Evolutionary conservation across 1,140 invertebrate genomes (phyloP).

Genomic region (Bemisia tabaci): DNA sequence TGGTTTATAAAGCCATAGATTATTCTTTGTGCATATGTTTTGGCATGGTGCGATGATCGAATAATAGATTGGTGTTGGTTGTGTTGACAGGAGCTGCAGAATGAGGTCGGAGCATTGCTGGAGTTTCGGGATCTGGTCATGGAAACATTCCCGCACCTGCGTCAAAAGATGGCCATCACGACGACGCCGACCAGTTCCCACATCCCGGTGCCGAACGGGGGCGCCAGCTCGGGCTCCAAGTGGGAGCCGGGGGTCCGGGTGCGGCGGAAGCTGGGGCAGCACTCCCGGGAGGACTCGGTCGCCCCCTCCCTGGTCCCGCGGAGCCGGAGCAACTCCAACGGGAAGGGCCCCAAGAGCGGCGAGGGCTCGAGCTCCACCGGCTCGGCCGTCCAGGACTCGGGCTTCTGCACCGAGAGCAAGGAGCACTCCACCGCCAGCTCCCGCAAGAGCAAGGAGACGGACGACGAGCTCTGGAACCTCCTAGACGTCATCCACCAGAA

Average conservation of each 20-base stretch:
- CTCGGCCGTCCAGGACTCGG: slow-evolving; percentile 62
- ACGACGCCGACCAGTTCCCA: slow-evolving; percentile 14
- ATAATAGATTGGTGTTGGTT: neutral
- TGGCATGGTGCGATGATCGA: neutral
- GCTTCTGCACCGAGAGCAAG: slow-evolving; percentile 68
- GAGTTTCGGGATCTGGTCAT: slow-evolving; percentile 82
- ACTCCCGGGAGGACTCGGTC: slow-evolving; percentile 30
- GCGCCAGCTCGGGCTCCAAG: slow-evolving; percentile 30
- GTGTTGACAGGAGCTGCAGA: slow-evolving; percentile 56
- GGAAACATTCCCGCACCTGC: slow-evolving; percentile 77
- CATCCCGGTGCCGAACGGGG: slow-evolving; percentile 3
- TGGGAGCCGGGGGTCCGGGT: slow-evolving; percentile 67
- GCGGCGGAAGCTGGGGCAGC: slow-evolving; percentile 44
- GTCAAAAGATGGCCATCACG: slow-evolving; percentile 52
- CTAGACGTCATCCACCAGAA: slow-evolving; percentile 72
- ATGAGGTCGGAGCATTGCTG: slow-evolving; percentile 75
- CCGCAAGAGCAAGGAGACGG: slow-evolving; percentile 36
- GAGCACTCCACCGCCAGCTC: slow-evolving; percentile 26
- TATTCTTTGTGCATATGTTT: no score
- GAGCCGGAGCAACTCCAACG: slow-evolving; percentile 49
- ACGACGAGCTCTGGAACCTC: slow-evolving; percentile 71
- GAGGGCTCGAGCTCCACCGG: slow-evolving; percentile 32
- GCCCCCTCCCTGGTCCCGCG: slow-evolving; percentile 38
- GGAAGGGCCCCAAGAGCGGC: slow-evolving; percentile 35
- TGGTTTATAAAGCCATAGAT: no score